phyloP scores from a whole-genome alignment of 1,140 invertebrate genomes.

The Musca vetustissima region DNA sequence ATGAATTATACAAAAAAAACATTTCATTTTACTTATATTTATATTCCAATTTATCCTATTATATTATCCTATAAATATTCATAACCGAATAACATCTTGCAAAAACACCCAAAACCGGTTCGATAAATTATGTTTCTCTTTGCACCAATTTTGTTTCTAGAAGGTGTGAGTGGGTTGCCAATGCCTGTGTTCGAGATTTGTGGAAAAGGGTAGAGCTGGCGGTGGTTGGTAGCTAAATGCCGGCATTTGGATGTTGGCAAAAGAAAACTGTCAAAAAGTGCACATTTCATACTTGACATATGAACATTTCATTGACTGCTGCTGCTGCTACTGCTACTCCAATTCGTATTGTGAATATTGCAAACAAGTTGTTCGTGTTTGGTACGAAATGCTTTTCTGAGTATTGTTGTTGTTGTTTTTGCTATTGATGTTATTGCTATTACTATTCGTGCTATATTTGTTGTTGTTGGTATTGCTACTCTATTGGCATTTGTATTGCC shows the following conservation, averaged over 20 bases:
- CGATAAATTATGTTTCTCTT: too few species aligned
- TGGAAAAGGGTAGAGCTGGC: background rate
- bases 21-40: too few species aligned
- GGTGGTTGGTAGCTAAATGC: background rate
- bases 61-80: too few species aligned
- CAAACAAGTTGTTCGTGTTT: background rate
- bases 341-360: background rate
- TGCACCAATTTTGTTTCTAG: too few species aligned
- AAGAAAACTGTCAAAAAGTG: constrained; percentile 54
- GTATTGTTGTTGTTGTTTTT: constrained; percentile 6
- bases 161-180: too few species aligned
- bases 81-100: too few species aligned
- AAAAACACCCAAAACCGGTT: too few species aligned
- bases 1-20: too few species aligned
- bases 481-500: too few species aligned
- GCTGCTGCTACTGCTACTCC: background rate
- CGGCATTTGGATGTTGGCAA: constrained; percentile 33
- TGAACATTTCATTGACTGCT: constrained; percentile 32
- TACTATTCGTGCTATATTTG: background rate
- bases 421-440: too few species aligned
- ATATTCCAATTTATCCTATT: too few species aligned
- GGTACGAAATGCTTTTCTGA: background rate
- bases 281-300: constrained; percentile 54
- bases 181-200: too few species aligned
- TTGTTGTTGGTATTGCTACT: constrained; percentile 7